phyloP scores from a whole-genome alignment of 2,113 vertebrate genomes.

The Corythornis vintsioides region DNA sequence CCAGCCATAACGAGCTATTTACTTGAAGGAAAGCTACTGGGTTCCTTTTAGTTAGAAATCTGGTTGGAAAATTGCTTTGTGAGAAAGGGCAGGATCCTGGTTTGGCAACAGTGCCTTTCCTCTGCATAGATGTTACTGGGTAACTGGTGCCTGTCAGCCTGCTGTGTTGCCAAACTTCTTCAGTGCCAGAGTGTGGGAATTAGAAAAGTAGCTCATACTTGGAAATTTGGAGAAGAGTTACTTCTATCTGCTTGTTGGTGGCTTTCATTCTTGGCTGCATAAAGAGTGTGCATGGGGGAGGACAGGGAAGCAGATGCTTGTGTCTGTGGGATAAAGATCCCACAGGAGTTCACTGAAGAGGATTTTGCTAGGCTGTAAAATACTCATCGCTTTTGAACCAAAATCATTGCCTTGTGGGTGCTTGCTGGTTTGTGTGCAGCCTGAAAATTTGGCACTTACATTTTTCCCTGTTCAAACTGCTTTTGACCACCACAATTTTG shows the following conservation, averaged over 20 bases:
- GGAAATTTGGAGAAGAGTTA: background rate
- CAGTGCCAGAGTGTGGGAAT: background rate
- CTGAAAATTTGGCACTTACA: background rate
- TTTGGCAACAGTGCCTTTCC: slow-evolving; percentile 18
- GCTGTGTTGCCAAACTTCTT: background rate
- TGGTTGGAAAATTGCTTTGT: slow-evolving; percentile 47
- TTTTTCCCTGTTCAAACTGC: slow-evolving; percentile 11
- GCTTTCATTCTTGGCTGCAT: background rate
- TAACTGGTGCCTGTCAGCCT: slow-evolving; percentile 4
- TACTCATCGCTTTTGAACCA: slow-evolving; percentile 20
- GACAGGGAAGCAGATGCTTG: background rate
- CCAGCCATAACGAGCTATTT: slow-evolving; percentile 73
- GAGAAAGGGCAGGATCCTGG: slow-evolving; percentile 13
- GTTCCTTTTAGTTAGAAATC: slow-evolving; percentile 45
- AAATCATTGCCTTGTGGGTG: background rate
- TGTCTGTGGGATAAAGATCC: background rate
- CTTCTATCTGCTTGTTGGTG: background rate
- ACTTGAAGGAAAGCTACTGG: slow-evolving; percentile 59
- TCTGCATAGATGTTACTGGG: background rate
- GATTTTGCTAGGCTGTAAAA: background rate
- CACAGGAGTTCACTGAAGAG: background rate
- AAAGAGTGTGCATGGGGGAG: background rate
- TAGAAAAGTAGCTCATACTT: background rate
- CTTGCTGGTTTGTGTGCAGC: background rate
- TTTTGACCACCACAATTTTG: slow-evolving; percentile 18